phyloP scores from a whole-genome alignment of 2,113 vertebrate species.

The Mus musculus region GRCm39 chr9:37537501-37538000 shows the following conservation, averaged over 20 bases:
- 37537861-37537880: conserved; percentile 56
- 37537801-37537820: conserved; percentile 60
- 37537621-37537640: background rate
- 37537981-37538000: conserved; percentile 1
- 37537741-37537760: conserved; percentile 60
- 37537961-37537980: conserved; percentile 30
- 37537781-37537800: conserved; percentile 62
- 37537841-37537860: conserved; percentile 47
- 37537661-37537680: background rate
- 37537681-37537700: conserved; percentile 72
- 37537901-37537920: background rate
- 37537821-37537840: conserved; percentile 9
- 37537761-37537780: background rate
- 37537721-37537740: conserved; percentile 58
- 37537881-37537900: no score
- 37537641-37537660: background rate
- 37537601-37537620: conserved; percentile 44
- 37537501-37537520: background rate
- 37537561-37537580: background rate
- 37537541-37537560: conserved; percentile 26
- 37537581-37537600: conserved; percentile 35
- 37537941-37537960: background rate
- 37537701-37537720: conserved; percentile 53
- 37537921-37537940: background rate
- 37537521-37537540: background rate